phyloP scores from a whole-genome alignment of 1,140 invertebrate species.

The Gonatopus flavifemur region DNA sequence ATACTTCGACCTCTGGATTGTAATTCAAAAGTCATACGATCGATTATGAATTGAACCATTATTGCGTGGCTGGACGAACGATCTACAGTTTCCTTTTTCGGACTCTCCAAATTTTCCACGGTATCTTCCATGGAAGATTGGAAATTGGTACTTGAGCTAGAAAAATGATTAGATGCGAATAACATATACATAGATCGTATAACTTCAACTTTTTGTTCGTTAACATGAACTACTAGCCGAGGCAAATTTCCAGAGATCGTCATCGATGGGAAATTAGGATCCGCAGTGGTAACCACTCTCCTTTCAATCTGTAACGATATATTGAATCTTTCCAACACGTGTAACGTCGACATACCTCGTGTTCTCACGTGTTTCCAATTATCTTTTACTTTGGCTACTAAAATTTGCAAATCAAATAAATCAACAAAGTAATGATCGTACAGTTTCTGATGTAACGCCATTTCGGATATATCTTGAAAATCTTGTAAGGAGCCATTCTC shows the following conservation, averaged over 20 bases:
- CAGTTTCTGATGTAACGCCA: conserved; percentile 70
- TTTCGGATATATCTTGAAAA: conserved; percentile 62
- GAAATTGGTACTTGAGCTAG: conserved; percentile 18
- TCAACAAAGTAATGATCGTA: conserved; percentile 85
- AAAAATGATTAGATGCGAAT: conserved; percentile 43
- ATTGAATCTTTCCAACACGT: conserved; percentile 88
- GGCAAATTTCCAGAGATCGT: conserved; percentile 84
- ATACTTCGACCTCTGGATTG: conserved; percentile 83
- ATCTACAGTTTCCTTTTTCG: conserved; percentile 45
- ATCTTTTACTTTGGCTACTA: conserved; percentile 84
- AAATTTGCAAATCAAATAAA: conserved; percentile 82
- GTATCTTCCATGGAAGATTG: conserved; percentile 13
- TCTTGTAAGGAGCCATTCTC: conserved; percentile 62
- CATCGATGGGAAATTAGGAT: conserved; percentile 83
- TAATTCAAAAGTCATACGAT: conserved; percentile 84
- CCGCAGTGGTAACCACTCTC: conserved; percentile 76
- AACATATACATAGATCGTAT: conserved; percentile 59
- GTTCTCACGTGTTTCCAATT: conserved; percentile 87
- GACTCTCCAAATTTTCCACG: conserved; percentile 59
- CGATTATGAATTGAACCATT: conserved; percentile 84
- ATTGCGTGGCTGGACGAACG: conserved; percentile 67
- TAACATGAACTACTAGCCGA: conserved; percentile 84
- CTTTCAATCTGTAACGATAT: conserved; percentile 81
- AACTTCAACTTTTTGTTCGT: conserved; percentile 81
- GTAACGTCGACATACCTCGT: conserved; percentile 79